Evolutionary conservation across 1,140 invertebrate species (phyloP).

Genomic region (Araneus ventricosus): DNA sequence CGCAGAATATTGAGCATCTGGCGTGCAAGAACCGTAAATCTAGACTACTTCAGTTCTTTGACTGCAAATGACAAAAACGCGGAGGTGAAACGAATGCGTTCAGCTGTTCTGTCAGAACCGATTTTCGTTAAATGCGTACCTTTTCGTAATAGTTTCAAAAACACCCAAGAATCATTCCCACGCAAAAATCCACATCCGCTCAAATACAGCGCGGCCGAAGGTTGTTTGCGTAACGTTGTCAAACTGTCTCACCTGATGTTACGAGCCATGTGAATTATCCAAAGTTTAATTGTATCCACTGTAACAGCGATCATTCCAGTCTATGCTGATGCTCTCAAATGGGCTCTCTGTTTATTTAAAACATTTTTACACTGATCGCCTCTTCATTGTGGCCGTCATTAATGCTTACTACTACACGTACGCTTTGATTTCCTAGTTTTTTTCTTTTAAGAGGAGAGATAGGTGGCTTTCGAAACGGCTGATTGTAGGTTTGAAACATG

Average conservation of each 20-base stretch:
- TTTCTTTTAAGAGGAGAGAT: not conserved
- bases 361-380: not conserved
- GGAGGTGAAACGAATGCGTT: slow-evolving; percentile 35
- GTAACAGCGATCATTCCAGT: not conserved
- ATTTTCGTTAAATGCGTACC: slow-evolving; percentile 31
- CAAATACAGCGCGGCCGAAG: not conserved
- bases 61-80: slow-evolving; percentile 41
- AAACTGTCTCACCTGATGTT: slow-evolving; percentile 23
- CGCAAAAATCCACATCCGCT: slow-evolving; percentile 58
- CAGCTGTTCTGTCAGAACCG: slow-evolving; percentile 27
- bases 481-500: not conserved
- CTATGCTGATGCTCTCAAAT: not conserved
- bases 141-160: slow-evolving; percentile 50
- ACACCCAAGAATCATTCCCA: slow-evolving; percentile 38
- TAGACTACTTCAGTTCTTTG: slow-evolving; percentile 28
- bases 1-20: too few species aligned
- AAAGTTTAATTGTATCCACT: slow-evolving; percentile 30
- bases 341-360: not conserved
- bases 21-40: not conserved
- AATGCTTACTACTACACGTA: slow-evolving; percentile 22
- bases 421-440: not conserved
- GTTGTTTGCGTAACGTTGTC: slow-evolving; percentile 25
- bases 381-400: slow-evolving; percentile 15
- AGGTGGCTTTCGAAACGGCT: too few species aligned
- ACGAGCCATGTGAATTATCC: slow-evolving; percentile 19